Base-by-base conservation (phyloP, 64 coral and sea anemone genomes). In the Trachythela sp. region DNA sequence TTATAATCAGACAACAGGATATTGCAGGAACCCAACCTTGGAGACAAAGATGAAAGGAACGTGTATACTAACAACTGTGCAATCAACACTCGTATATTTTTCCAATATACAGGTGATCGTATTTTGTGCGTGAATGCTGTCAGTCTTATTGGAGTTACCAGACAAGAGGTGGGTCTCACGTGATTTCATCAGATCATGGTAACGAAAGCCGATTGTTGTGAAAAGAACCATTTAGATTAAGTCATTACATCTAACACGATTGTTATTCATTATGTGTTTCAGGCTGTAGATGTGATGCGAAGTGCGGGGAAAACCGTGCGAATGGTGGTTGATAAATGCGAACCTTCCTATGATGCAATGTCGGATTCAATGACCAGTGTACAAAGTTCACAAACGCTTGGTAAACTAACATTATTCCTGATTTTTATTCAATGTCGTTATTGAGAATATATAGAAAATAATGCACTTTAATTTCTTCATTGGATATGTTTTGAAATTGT, bases 111-210 rank as follows among this genome's bases (percentile, higher is more conserved):
- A 42, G 93, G 92, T 20, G 95, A 97, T 77, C 85, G 92, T 49
- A 97, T 97, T 36, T 85, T 97, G 7, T 92, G 90, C 40, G 95
- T 97, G 26, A 97, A 97, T 59, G 90, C 87, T 29, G 48, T 97
- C 15, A 97, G 94, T 48, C 72, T 97, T 29, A 94, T 92, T 15
- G 86, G 92, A 29, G 92, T 90, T 0, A 94, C 84, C 6, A 90
- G 95, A 60, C 92, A 94, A 77, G 92, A 97, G 90, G 95, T 92
- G 90, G 70, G 24, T 89, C n/a, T 24, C 0, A 13, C 34, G 2
- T 8, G 4, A 4, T n/a, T 14, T n/a, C 20, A 6, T 68, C 20
- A 8, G 20, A 14, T 68, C 59, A 68, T 68, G 18, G 59, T 68
- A 31, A n/a, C 5, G 30, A 68, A 68, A n/a, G n/a, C n/a, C n/a